These are phyloP conservation scores for Sinhomidia bicolor DNA, from an alignment of 2,888 invertebrate species.

Conservation along the genomic window DNA sequence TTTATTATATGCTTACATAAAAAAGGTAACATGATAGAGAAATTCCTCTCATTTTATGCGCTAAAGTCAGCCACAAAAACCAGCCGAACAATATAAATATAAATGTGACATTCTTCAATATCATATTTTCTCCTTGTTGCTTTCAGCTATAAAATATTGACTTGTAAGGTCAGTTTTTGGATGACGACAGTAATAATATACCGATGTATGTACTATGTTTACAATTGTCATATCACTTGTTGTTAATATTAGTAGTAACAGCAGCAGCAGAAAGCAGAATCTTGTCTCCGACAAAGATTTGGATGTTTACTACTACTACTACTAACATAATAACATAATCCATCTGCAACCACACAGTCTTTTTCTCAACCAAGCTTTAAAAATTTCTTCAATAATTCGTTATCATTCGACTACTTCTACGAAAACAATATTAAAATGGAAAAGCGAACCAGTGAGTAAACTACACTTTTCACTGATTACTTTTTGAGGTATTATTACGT, in stretches of 20 bases:
- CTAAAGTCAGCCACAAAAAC: not conserved
- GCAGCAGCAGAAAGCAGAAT: not conserved
- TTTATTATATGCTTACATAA: not conserved
- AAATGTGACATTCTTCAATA: conserved; percentile 48
- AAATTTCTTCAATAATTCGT: not conserved
- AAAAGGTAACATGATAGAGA: not conserved
- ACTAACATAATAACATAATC: no score
- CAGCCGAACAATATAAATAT: not conserved
- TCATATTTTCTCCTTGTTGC: conserved; percentile 44
- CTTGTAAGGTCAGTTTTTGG: conserved; percentile 61
- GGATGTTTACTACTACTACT: no score
- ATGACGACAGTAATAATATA: not conserved
- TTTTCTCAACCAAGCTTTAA: no score
- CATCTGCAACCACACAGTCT: no score
- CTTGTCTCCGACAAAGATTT: no score
- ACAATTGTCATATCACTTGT: not conserved
- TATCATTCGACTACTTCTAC: not conserved
- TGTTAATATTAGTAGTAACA: not conserved
- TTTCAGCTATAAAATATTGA: conserved; percentile 57
- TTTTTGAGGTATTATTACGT: not conserved
- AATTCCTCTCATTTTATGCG: conserved; percentile 11
- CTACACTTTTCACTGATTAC: conserved; percentile 32
- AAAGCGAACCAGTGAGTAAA: conserved; percentile 20
- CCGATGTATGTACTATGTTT: not conserved
- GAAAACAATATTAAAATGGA: not conserved